Evolutionary conservation across 2,113 vertebrate genomes (phyloP), one percentile per base, ranked within the genome.

Genomic region (Lycocorax pyrrhopterus): DNA sequence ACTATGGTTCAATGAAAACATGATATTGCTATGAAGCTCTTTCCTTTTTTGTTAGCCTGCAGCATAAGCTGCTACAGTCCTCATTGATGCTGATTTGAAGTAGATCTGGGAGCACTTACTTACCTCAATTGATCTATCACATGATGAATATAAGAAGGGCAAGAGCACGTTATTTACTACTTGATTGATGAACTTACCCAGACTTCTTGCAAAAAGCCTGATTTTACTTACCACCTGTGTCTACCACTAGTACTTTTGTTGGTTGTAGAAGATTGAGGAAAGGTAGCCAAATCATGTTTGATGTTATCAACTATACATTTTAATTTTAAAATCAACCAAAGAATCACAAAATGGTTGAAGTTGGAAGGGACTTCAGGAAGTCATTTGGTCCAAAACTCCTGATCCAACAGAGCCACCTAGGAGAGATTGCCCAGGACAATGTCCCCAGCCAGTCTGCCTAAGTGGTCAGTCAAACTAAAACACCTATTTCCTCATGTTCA

Each of bases 341-440:
- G 20, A 88, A 67, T 30, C 37, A 56, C 35, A 53, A 71, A 84
- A 62, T 35, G 6, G 11, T 3, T 75, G 19, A 62, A 10, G 9
- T 18, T 71, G 21, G 15, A 96, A 62, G 9, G 5, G 4, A 79
- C 7, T 6, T 32, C 39, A 55, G 7, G 21, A 82, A 78, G 9
- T 47, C 4, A 74, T 52, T 32, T 32, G 13, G 10, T 46, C 59
- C 26, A 59, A 73, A n/a, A 63, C 12, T 7, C 13, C 22, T 43
- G 30, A 33, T 55, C 33, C 39, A 51, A 13, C 33, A 73, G 20
- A 11, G 14, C 5, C 16, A 51, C 22, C 11, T 17, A 41, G 3
- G 21, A 26, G 8, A 82, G 3, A n/a, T 0, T 43, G 10, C 6
- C 19, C 16, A 64, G 14, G 35, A 81, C 2, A 2, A 29, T 2